Base-by-base conservation (phyloP, 64 coral and sea anemone species). In the Orbicella faveolata region DNA sequence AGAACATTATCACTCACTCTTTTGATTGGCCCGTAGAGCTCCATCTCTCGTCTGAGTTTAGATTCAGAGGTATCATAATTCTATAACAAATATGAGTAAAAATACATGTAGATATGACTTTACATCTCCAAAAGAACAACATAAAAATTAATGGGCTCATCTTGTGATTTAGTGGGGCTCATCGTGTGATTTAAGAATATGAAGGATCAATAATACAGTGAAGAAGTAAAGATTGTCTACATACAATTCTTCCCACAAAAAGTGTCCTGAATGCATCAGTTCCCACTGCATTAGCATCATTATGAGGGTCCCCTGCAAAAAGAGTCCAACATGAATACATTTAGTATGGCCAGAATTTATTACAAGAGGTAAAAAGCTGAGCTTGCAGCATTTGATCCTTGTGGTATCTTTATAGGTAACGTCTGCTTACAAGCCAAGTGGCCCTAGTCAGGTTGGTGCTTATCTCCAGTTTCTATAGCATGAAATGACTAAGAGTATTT, bases 231-330 rank as follows among this genome's bases (percentile, higher is more conserved):
- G 0, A 48, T 48, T 48, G 44, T 48, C 44, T 48, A 48, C 96
- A 92, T 92, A 98, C 96, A 92, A 98, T 92, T 87, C 96, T 89
- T 76, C 96, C 96, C 63, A 98, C 67, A 79, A 98, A 98, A 20
- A 98, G 88, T 68, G 96, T 98, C 77, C 89, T 98, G 78, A 98
- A 98, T 34, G 93, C 96, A 88, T 98, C 96, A 63, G 89, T 91
- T 39, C 94, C 94, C 17, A 89, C 90, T 62, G 93, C 93, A 90
- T 98, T 98, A 11, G 82, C 75, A 72, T 98, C 96, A 74, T 54
- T 89, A 35, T 98, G 96, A 19, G 96, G 96, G 79, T 98, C 88
- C 90, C 93, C 96, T 94, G 36, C 63, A 68, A 88, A 87, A 21
- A 51, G 35, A 80, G 59, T 59, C 55, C 11, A 14, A 59, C 55